A percentile compares a stretch with the other conserved stretches of the same genome.
Conservation (phyloP, 1,140 invertebrate genomes). For the Papilio aristodemus region DNA sequence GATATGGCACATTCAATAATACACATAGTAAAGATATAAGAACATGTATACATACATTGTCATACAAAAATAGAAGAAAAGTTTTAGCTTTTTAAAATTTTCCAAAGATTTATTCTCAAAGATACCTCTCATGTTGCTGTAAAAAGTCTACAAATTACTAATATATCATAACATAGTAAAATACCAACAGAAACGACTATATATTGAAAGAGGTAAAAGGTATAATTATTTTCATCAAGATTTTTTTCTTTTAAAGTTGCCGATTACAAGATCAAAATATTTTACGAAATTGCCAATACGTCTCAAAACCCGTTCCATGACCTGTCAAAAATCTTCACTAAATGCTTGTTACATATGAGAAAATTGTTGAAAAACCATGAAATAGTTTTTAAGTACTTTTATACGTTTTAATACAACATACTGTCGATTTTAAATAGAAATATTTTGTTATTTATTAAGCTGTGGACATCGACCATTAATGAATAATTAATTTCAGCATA, state of each 20-base stretch:
- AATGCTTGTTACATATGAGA: conserved; percentile 24
- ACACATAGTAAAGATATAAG: conserved; percentile 39
- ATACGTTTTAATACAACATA: background rate
- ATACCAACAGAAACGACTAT: background rate
- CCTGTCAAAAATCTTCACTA: conserved; percentile 38
- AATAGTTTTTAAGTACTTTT: conserved; percentile 50
- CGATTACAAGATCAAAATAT: background rate
- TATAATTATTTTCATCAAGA: background rate
- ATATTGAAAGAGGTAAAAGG: background rate
- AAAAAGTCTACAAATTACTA: background rate
- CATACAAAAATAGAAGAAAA: conserved; percentile 62
- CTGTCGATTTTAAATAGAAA: background rate
- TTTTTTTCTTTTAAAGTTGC: too few relatives aligned
- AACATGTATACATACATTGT: conserved; percentile 50
- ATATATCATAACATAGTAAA: background rate
- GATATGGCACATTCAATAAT: conserved; percentile 52
- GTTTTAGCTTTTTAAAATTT: conserved; percentile 37
- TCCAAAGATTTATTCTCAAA: conserved; percentile 24
- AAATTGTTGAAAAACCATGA: conserved; percentile 44
- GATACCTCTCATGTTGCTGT: background rate
- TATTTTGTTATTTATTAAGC: background rate
- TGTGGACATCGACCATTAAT: background rate
- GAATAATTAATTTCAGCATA: background rate
- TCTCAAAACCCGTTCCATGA: conserved; percentile 38
- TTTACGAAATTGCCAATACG: conserved; percentile 24